Base-by-base conservation (phyloP, 2,113 vertebrate genomes). In the Sebastes fasciatus region DNA sequence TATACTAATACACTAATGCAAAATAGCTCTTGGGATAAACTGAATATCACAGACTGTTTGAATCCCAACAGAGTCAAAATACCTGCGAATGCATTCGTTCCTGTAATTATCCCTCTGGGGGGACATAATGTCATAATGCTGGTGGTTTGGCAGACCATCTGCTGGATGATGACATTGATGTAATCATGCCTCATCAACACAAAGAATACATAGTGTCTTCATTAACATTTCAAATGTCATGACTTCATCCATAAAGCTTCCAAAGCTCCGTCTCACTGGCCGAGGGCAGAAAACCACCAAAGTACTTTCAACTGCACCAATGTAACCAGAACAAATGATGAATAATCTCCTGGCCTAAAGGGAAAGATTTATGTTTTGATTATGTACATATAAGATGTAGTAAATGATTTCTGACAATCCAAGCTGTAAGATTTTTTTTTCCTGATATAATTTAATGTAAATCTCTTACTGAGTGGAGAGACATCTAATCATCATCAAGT, bases 201-300 rank as follows among this genome's bases (percentile, higher is more conserved):
- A 74, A 49, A 73, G 42, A 70, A 46, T 17, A 55, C 40, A 64
- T 34, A 51, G 4, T 64, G 52, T 52, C 72, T 63, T 84, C 82
- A 66, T 78, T 66, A 77, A 81, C 55, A 49, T 61, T 80, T 74
- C 58, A 82, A 72, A 73, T 46, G 52, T 68, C 46, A 74, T 80
- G 74, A 88, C 74, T 78, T 79, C 26, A 80, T 68, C 64, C 58
- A 46, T 16, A 9, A 66, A 48, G 45, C 26, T 61, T 54, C 26
- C 14, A 64, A 40, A 26, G 45, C 34, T 52, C 26, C 8, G 21
- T 72, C 61, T 62, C 34, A 42, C 52, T 23, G 6, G 42, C 58
- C 34, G 6, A 72, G 4, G 34, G 12, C 19, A 23, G 23, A 64
- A 74, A 87, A 82, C 68, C 78, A 80, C 57, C 57, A 52, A 74